These are phyloP conservation scores for Drymodes brunneopygia DNA, from an alignment of 2,113 vertebrate species.

Conservation along the genomic window DNA sequence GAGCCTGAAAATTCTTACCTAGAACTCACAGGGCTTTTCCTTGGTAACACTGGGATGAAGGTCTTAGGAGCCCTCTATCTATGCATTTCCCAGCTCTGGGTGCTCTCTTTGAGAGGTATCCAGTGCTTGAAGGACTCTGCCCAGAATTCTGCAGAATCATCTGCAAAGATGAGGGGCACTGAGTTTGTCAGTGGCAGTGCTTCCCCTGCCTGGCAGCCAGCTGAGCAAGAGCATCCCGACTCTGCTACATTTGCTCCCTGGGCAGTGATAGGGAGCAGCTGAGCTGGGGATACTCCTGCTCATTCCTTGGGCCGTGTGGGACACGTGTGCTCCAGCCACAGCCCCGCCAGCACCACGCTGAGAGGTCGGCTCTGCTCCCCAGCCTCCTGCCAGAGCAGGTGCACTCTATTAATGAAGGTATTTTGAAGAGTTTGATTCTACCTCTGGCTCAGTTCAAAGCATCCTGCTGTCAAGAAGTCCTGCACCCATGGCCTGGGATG, in stretches of 20 bases:
- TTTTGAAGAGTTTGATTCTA: not conserved
- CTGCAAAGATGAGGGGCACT: not conserved
- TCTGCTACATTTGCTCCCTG: accelerated
- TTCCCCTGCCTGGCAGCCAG: not conserved
- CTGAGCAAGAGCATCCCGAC: accelerated
- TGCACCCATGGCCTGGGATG: accelerated
- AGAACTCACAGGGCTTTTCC: not conserved
- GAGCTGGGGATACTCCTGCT: not conserved
- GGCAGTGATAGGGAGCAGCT: not conserved
- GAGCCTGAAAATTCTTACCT: not conserved
- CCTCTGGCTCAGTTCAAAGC: not conserved
- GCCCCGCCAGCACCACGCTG: not conserved
- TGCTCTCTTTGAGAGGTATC: not conserved
- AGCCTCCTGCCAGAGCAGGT: not conserved
- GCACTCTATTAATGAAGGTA: not conserved
- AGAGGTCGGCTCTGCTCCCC: not conserved
- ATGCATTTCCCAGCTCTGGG: not conserved
- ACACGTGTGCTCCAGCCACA: accelerated
- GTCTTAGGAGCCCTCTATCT: not conserved
- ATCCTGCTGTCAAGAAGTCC: not conserved
- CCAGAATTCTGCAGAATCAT: not conserved
- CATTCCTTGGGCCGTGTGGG: not conserved
- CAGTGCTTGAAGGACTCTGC: not conserved
- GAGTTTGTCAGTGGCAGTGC: not conserved
- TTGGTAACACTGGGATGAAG: not conserved